These are phyloP conservation scores for Melipona beecheii DNA, from an alignment of 2,888 invertebrate genomes.

Conservation along the genomic window DNA sequence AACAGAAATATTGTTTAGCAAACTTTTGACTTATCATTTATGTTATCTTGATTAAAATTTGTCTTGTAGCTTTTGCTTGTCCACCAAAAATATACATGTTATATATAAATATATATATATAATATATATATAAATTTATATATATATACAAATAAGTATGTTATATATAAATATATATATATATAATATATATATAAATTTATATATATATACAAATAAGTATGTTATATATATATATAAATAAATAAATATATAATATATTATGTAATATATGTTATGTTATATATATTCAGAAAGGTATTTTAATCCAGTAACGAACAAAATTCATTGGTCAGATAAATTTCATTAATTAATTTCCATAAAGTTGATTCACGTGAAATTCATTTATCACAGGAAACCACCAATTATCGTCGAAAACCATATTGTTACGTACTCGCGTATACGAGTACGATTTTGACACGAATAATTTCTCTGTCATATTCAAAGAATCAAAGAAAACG, in stretches of 20 bases:
- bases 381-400: neutral
- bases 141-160: neutral
- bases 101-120: too few species aligned
- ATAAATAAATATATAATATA: too few species aligned
- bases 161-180: too few species aligned
- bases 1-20: too few species aligned
- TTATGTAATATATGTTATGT: neutral
- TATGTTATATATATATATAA: neutral
- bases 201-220: neutral
- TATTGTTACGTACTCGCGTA: neutral
- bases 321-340: neutral
- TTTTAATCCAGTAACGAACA: neutral
- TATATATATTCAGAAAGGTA: neutral
- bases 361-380: neutral
- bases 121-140: too few species aligned
- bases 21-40: too few species aligned
- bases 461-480: neutral
- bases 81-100: too few species aligned
- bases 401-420: neutral
- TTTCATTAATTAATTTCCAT: neutral
- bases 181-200: neutral
- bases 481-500: neutral
- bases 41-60: too few species aligned
- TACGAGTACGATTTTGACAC: too few species aligned
- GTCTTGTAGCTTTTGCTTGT: too few species aligned